A percentile compares a stretch with the other conserved stretches of the same genome.
phyloP scores from a whole-genome alignment of 2,113 vertebrate genomes.

The Gymnorhina tibicen region DNA sequence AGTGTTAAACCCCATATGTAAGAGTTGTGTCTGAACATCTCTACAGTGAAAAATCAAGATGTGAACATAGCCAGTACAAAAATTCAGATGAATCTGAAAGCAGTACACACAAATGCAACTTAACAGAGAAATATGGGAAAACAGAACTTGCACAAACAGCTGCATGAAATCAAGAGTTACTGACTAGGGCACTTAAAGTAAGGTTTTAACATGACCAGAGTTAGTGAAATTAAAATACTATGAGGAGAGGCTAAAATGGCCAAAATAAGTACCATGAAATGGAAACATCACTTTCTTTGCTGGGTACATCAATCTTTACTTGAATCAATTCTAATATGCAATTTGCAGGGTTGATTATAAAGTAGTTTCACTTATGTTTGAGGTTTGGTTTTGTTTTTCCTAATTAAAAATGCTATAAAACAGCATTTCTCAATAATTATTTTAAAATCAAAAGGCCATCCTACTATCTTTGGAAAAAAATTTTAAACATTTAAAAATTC shows the following conservation, averaged over 20 bases:
- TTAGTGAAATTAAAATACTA: not conserved
- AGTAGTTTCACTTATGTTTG: not conserved
- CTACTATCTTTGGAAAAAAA: not conserved
- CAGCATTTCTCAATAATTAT: not conserved
- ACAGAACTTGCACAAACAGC: not conserved
- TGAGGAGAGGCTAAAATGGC: not conserved
- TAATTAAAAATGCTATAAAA: not conserved
- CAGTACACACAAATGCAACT: not conserved
- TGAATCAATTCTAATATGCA: not conserved
- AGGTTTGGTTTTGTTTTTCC: not conserved
- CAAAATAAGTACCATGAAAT: not conserved
- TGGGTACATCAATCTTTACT: not conserved
- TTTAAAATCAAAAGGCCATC: not conserved
- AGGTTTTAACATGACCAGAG: not conserved
- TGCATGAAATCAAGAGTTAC: not conserved
- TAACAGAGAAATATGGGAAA: not conserved
- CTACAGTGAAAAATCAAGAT: not conserved
- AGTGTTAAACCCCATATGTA: not conserved
- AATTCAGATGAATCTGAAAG: not conserved
- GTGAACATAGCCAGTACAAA: not conserved
- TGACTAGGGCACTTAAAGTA: not conserved
- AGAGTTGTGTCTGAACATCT: not conserved
- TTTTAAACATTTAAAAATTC: fast-evolving
- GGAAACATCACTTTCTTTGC: not conserved
- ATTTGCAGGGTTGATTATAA: not conserved